Percentiles rank a stretch among this genome's conserved stretches.
phyloP scores from a whole-genome alignment of 1,140 invertebrate genomes.

The Aplysia californica region DNA sequence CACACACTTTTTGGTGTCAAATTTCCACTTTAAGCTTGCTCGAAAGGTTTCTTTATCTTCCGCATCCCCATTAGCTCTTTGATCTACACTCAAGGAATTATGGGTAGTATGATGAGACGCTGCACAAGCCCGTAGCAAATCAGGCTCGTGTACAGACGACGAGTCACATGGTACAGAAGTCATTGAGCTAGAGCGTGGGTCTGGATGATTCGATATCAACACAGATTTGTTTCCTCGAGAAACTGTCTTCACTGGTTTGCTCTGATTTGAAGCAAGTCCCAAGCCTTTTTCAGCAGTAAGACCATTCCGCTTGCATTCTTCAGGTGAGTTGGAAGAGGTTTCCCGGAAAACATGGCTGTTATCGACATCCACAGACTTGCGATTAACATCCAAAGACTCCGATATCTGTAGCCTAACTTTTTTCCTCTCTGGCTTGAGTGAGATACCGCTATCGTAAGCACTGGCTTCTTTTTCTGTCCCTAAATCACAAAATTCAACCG shows the following conservation, averaged over 20 bases:
- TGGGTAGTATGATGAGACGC: too few species aligned
- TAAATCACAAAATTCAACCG: too few species aligned
- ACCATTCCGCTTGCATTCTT: background rate
- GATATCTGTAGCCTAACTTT: background rate
- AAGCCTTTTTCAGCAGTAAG: background rate
- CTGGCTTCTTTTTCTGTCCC: too few species aligned
- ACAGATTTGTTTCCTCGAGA: background rate
- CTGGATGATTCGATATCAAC: too few species aligned
- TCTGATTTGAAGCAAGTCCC: background rate
- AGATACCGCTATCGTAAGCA: too few species aligned
- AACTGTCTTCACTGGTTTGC: background rate
- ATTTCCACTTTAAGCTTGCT: conserved; percentile 72
- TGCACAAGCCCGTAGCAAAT: background rate
- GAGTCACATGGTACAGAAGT: background rate
- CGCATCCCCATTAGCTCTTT: too few species aligned
- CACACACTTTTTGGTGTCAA: conserved; percentile 78
- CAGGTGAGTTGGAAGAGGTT: background rate
- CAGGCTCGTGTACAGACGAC: background rate
- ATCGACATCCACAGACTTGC: background rate
- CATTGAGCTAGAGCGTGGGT: background rate
- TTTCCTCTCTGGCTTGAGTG: background rate
- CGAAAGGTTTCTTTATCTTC: too few species aligned
- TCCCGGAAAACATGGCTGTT: background rate
- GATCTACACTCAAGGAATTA: too few species aligned
- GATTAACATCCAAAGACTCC: background rate